Conservation (phyloP, 2,797 vertebrate genomes). For the Gouania willdenowi region DNA sequence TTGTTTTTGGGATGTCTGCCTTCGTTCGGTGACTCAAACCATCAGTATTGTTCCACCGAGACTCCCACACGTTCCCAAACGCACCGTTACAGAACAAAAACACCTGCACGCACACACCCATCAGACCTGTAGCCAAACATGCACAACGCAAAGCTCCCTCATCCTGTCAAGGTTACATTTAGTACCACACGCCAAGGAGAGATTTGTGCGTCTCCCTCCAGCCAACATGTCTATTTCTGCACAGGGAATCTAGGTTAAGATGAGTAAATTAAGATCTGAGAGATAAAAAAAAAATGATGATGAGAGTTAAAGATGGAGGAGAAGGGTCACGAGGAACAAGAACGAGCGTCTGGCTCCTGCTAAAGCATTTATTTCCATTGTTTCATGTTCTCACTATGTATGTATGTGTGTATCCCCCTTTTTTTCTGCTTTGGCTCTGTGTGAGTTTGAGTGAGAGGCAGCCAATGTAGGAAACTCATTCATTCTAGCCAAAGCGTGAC, state of each 20-base stretch:
- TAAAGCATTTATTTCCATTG: constrained; percentile 43
- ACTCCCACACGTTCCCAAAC: constrained; percentile 21
- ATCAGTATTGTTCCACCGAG: constrained; percentile 18
- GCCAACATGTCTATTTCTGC: constrained; percentile 72
- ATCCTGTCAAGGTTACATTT: constrained; percentile 55
- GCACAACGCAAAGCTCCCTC: constrained; percentile 8
- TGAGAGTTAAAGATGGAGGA: constrained; percentile 7
- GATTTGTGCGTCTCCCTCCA: constrained; percentile 33
- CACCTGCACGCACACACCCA: constrained; percentile 7
- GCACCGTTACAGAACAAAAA: constrained; percentile 4
- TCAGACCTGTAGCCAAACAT: constrained; percentile 2
- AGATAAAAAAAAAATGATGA: no score
- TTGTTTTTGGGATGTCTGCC: constrained; percentile 22
- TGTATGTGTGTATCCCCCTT: constrained; percentile 40
- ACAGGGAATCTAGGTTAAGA: constrained; percentile 71
- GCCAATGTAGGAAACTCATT: constrained; percentile 63
- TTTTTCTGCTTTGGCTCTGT: constrained; percentile 33
- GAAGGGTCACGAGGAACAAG: constrained; percentile 2
- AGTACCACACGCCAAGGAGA: constrained; percentile 59
- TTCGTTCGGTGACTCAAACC: constrained; percentile 17
- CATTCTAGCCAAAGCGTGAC: constrained; percentile 49
- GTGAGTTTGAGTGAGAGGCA: constrained; percentile 22
- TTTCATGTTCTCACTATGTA: constrained; percentile 24
- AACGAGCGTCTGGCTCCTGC: constrained; percentile 29
- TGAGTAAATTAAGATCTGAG: no score